A percentile compares a stretch with the other conserved stretches of the same genome.
Evolutionary conservation across 2,113 vertebrate species (phyloP).

Genomic region (Galeopterus variegatus): DNA sequence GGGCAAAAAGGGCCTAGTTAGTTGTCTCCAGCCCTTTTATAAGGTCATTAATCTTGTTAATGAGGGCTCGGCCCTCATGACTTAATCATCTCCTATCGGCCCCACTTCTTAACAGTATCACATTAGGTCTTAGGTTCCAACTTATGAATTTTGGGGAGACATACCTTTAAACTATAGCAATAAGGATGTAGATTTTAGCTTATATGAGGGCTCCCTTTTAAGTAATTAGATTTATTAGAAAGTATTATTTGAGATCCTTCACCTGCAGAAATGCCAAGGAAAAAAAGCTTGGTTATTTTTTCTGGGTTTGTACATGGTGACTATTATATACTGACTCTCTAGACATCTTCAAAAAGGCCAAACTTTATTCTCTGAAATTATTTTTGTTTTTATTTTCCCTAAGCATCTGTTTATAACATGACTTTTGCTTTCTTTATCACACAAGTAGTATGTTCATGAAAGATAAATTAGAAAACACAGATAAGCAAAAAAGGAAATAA

Average conservation of each 20-base stretch:
- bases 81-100: background rate
- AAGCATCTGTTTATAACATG: slow-evolving; percentile 10
- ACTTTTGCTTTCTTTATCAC: slow-evolving; percentile 18
- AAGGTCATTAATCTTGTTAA: background rate
- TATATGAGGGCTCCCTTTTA: background rate
- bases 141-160: background rate
- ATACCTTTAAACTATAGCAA: background rate
- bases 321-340: background rate
- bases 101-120: background rate
- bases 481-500: slow-evolving; percentile 52
- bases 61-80: background rate
- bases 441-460: slow-evolving; percentile 12
- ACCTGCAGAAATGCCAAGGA: background rate
- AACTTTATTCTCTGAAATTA: background rate
- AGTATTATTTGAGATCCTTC: slow-evolving; percentile 1
- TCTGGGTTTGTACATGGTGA: background rate
- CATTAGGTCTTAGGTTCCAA: background rate
- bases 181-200: slow-evolving; percentile 48
- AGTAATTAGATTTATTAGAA: slow-evolving; percentile 52
- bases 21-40: background rate
- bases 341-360: background rate
- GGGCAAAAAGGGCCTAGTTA: background rate
- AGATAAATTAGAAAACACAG: slow-evolving; percentile 36
- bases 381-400: background rate
- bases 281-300: slow-evolving; percentile 3